Evolutionary conservation across 2,797 vertebrate genomes (phyloP).

Genomic region (Bradypus variegatus): DNA sequence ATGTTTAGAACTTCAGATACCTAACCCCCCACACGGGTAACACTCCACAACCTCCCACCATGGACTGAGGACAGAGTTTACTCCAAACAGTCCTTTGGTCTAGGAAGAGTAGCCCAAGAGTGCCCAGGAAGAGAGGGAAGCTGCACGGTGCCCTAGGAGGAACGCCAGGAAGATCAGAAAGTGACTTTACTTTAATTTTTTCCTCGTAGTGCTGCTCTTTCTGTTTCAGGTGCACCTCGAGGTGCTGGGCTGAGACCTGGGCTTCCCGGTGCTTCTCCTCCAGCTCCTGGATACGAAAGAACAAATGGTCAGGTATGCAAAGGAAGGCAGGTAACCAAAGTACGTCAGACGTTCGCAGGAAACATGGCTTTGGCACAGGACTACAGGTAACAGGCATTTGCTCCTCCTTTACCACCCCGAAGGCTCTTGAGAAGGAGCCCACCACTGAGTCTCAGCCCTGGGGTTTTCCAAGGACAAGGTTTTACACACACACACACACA

Average conservation of each 20-base stretch:
- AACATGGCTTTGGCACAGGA: constrained; percentile 38
- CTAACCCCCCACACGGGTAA: neutral
- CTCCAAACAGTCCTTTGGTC: neutral
- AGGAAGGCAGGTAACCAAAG: neutral
- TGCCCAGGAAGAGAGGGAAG: constrained; percentile 23
- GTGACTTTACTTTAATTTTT: constrained; percentile 90
- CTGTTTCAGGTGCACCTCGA: constrained; percentile 94
- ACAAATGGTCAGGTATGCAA: constrained; percentile 38
- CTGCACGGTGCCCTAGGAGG: neutral
- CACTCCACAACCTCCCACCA: neutral
- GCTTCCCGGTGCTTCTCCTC: constrained; percentile 95
- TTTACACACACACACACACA: neutral
- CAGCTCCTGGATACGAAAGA: constrained; percentile 83
- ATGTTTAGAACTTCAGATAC: neutral
- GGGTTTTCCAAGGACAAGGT: constrained; percentile 32
- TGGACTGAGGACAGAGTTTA: neutral
- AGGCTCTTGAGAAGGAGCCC: constrained; percentile 42
- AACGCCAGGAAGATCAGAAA: constrained; percentile 40
- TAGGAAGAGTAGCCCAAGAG: neutral
- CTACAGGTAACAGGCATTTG: constrained; percentile 25
- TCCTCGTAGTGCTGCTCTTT: constrained; percentile 96
- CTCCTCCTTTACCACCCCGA: constrained; percentile 41
- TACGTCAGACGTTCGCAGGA: constrained; percentile 31
- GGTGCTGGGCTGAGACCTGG: constrained; percentile 91
- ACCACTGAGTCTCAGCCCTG: neutral